A percentile compares a stretch with the other conserved stretches of the same genome.
These are phyloP conservation scores for Limanda limanda DNA, from an alignment of 2,113 vertebrate genomes.

Conservation along the genomic window DNA sequence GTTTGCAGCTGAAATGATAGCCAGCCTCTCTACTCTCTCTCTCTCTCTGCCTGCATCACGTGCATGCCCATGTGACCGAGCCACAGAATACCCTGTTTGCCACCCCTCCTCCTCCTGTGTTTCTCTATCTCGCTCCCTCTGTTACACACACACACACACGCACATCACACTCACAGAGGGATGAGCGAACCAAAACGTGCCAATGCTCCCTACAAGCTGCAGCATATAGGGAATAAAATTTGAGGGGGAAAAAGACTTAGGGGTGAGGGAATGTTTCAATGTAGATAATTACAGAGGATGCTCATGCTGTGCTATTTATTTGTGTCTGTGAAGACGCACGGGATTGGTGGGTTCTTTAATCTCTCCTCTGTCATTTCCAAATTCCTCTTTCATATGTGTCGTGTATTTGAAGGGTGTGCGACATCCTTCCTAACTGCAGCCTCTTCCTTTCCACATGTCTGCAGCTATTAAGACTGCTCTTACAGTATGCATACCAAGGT, in stretches of 20 bases:
- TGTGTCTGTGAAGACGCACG: conserved; percentile 11
- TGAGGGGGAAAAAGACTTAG: neutral
- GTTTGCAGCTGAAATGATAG: conserved; percentile 34
- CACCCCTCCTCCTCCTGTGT: conserved; percentile 42
- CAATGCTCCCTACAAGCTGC: conserved; percentile 37
- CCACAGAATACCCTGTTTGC: conserved; percentile 50
- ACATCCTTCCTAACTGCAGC: conserved; percentile 10
- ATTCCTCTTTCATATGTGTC: neutral
- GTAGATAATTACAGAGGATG: conserved; percentile 45
- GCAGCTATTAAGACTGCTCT: conserved; percentile 27
- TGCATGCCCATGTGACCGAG: conserved; percentile 76
- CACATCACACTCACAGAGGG: conserved; percentile 16
- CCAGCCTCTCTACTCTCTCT: conserved; percentile 21
- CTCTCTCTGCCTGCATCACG: conserved; percentile 50
- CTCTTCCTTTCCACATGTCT: conserved; percentile 39
- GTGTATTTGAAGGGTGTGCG: neutral
- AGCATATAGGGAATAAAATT: conserved; percentile 30
- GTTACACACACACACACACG: conserved; percentile 18
- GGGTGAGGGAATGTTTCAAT: conserved; percentile 53
- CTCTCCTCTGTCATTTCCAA: conserved; percentile 14
- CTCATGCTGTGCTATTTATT: conserved; percentile 2
- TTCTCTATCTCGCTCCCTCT: conserved; percentile 38
- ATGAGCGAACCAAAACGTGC: conserved; percentile 52
- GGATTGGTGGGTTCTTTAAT: conserved; percentile 5
- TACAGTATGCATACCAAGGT: conserved; percentile 5